These are phyloP conservation scores for Crossocerus cetratus DNA, from an alignment of 2,888 invertebrate species.

Conservation along the genomic window DNA sequence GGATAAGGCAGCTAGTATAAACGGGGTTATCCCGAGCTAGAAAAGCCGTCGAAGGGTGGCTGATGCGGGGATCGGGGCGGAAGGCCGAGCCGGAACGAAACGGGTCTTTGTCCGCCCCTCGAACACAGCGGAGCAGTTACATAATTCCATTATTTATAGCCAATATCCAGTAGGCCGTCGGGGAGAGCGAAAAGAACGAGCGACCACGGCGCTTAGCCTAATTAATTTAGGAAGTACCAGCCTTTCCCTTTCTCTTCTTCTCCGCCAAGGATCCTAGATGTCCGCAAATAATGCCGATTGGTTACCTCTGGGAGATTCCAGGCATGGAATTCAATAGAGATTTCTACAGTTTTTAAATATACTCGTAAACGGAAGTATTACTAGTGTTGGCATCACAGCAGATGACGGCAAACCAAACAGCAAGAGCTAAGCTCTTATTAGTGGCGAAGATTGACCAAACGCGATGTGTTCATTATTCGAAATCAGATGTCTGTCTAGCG, in stretches of 20 bases:
- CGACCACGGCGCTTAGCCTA: conserved; percentile 58
- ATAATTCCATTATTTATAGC: conserved; percentile 71
- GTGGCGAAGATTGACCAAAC: background rate
- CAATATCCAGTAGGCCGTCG: conserved; percentile 55
- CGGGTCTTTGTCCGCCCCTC: conserved; percentile 58
- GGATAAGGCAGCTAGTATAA: conserved; percentile 38
- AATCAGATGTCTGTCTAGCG: conserved; percentile 17
- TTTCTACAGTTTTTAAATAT: no score
- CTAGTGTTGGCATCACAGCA: no score
- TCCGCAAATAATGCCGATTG: background rate
- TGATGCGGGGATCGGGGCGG: conserved; percentile 22
- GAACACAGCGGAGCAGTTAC: conserved; percentile 54
- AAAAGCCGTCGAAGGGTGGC: conserved; percentile 15
- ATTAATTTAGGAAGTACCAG: conserved; percentile 62
- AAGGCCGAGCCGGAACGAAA: conserved; percentile 50
- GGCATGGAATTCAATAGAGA: no score
- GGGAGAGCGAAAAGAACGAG: conserved; percentile 54
- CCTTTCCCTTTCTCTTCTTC: background rate
- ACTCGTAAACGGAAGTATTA: no score
- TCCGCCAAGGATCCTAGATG: background rate
- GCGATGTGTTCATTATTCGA: background rate
- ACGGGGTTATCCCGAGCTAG: conserved; percentile 9
- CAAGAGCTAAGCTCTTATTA: no score
- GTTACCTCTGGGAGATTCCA: background rate
- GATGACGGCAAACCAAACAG: no score